phyloP scores from a whole-genome alignment of 2,888 invertebrate species.

The Micoletzkya japonica region DNA sequence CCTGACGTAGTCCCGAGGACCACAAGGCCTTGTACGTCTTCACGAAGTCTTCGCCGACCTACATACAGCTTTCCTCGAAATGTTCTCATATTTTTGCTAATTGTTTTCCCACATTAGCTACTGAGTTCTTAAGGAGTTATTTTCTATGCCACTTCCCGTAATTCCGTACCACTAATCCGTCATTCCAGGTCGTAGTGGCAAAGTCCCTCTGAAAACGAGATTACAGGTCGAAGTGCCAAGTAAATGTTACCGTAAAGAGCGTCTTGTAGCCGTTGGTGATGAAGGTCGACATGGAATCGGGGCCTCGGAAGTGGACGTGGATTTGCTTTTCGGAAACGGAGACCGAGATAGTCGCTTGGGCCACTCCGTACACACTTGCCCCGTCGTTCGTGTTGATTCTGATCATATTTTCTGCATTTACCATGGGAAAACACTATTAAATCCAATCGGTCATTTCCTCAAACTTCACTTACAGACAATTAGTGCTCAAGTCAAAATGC shows the following conservation, averaged over 20 bases:
- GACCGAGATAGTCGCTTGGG: neutral
- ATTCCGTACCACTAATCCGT: neutral
- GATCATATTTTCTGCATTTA: neutral
- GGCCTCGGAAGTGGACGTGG: constrained; percentile 17
- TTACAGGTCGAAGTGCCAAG: too few relatives aligned
- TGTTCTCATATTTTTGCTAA: too few relatives aligned
- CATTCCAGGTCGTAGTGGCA: too few relatives aligned
- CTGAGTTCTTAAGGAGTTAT: neutral
- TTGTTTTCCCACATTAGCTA: too few relatives aligned
- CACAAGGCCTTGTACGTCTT: constrained; percentile 1
- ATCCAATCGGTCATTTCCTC: neutral
- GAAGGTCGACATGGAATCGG: constrained; percentile 8
- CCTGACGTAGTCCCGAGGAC: constrained; percentile 1
- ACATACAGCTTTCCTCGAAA: too few relatives aligned
- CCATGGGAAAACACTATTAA: neutral
- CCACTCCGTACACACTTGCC: neutral
- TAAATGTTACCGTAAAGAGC: too few relatives aligned
- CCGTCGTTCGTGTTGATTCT: too few relatives aligned
- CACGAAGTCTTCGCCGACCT: neutral
- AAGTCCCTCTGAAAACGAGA: too few relatives aligned
- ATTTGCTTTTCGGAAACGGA: neutral
- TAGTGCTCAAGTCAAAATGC: neutral
- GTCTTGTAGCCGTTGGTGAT: constrained; percentile 4
- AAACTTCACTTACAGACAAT: neutral
- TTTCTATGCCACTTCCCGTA: neutral